phyloP scores from a whole-genome alignment of 2,797 vertebrate species.

The Tauraco hartlaubi region DNA sequence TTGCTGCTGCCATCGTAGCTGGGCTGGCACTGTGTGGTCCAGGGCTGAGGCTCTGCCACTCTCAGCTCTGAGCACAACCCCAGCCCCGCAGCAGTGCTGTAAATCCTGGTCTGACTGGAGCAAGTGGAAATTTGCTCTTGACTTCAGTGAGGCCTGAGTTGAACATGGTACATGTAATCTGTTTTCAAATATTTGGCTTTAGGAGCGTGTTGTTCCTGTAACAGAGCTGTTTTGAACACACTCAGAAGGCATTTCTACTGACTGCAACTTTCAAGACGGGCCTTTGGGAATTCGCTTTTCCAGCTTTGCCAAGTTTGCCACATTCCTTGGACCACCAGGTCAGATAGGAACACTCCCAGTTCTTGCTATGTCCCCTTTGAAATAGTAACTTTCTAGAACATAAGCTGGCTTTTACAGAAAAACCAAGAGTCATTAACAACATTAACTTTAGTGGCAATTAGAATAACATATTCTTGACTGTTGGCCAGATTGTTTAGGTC shows the following conservation, averaged over 20 bases:
- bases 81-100: accelerated
- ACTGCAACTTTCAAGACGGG: slow-evolving; percentile 15
- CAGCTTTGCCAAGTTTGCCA: slow-evolving; percentile 59
- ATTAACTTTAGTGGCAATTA: slow-evolving; percentile 57
- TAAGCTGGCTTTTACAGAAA: slow-evolving; percentile 1
- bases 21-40: not conserved
- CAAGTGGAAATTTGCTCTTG: not conserved
- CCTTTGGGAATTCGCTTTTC: slow-evolving; percentile 28
- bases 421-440: slow-evolving; percentile 16
- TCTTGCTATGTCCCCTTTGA: slow-evolving; percentile 12
- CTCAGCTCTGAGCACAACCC: not conserved
- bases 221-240: slow-evolving; percentile 52
- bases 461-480: slow-evolving; percentile 62
- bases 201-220: slow-evolving; percentile 22
- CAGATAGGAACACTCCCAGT: slow-evolving; percentile 46
- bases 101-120: not conserved
- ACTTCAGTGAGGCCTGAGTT: not conserved
- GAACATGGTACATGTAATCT: not conserved
- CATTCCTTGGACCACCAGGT: slow-evolving; percentile 64
- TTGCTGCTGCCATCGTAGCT: accelerated
- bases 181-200: slow-evolving; percentile 46
- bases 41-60: not conserved
- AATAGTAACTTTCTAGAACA: slow-evolving; percentile 20
- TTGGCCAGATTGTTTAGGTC: slow-evolving; percentile 57
- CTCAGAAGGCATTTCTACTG: slow-evolving; percentile 51